Conservation (phyloP, 2,797 vertebrate species). For the Malacoraja senta region DNA sequence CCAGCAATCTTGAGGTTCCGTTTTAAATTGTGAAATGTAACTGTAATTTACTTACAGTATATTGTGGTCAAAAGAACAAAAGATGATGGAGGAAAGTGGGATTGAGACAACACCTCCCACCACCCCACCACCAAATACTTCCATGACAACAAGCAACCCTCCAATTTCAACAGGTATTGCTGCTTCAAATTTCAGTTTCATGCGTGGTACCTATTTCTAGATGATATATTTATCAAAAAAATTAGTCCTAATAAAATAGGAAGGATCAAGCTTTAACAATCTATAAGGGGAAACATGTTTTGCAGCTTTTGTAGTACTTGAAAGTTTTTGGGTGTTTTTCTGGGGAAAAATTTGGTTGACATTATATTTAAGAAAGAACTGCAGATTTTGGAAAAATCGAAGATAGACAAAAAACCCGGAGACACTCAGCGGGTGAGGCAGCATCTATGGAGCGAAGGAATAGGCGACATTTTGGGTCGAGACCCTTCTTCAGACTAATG, state of each 20-base stretch:
- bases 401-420: too few species aligned
- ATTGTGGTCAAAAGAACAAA: conserved; percentile 46
- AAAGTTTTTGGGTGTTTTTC: not conserved
- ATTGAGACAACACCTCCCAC: conserved; percentile 83
- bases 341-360: not conserved
- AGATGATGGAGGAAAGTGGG: conserved; percentile 98
- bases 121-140: conserved; percentile 61
- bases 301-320: not conserved
- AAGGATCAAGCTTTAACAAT: not conserved
- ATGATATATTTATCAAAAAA: not conserved
- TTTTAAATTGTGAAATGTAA: not conserved
- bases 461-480: too few species aligned
- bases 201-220: not conserved
- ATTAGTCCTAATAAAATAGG: not conserved
- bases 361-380: not conserved
- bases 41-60: not conserved
- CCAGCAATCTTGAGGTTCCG: not conserved
- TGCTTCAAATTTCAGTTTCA: not conserved
- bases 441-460: too few species aligned
- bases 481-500: too few species aligned
- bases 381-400: too few species aligned
- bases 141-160: conserved; percentile 41
- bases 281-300: not conserved
- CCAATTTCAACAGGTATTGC: conserved; percentile 38
- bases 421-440: too few species aligned